Conservation (phyloP, 2,888 invertebrate genomes). For the Dolichopus griseipennis region DNA sequence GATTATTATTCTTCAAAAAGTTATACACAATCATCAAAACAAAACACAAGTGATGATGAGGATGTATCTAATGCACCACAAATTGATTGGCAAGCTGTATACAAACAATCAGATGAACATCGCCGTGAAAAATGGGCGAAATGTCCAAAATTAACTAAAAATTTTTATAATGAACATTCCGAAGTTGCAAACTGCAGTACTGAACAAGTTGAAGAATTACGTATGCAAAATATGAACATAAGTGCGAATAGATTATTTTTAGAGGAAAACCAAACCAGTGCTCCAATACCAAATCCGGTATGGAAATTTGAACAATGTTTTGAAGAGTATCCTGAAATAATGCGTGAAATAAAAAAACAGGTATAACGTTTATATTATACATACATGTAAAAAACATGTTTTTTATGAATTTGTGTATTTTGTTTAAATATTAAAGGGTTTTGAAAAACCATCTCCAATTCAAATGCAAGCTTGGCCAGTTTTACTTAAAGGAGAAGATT, state of each 20-base stretch:
- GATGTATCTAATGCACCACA: constrained; percentile 18
- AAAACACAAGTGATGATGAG: constrained; percentile 17
- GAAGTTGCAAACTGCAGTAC: constrained; percentile 56
- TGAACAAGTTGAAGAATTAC: constrained; percentile 55
- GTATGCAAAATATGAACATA: constrained; percentile 61
- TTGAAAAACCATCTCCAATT: constrained; percentile 78
- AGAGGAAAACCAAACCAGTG: constrained; percentile 34
- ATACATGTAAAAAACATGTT: no score
- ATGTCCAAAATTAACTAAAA: constrained; percentile 61
- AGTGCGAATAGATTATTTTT: constrained; percentile 60
- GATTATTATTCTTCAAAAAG: background rate
- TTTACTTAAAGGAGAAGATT: constrained; percentile 77
- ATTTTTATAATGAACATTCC: constrained; percentile 74
- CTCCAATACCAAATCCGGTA: constrained; percentile 39
- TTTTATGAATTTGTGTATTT: background rate
- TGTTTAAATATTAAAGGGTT: constrained; percentile 44
- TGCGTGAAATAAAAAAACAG: constrained; percentile 70
- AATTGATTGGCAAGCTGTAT: constrained; percentile 34
- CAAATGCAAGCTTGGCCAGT: constrained; percentile 94
- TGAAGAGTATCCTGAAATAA: constrained; percentile 69
- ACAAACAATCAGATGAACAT: constrained; percentile 41
- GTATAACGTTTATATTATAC: constrained; percentile 7
- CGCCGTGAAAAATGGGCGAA: constrained; percentile 55
- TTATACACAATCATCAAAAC: background rate
- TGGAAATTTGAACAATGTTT: constrained; percentile 76